Evolutionary conservation across 2,113 vertebrate species (phyloP).

Genomic region (Azemiops feae): DNA sequence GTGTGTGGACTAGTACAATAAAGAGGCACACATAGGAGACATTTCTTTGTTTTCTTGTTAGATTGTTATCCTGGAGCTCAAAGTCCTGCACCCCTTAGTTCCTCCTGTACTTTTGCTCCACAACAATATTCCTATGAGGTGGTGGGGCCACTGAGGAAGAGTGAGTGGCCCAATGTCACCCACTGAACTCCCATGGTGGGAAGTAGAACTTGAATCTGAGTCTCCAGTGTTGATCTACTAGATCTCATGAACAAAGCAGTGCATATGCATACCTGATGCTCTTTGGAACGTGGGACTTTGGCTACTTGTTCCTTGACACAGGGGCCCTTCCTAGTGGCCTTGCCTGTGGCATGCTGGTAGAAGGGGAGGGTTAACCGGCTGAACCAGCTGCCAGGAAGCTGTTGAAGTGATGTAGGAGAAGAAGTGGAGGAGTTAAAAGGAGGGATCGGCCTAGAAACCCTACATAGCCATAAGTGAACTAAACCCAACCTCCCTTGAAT

Average conservation of each 20-base stretch:
- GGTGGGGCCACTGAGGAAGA: background rate
- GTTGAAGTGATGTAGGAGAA: background rate
- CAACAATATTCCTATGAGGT: background rate
- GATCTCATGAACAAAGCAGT: background rate
- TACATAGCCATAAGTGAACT: background rate
- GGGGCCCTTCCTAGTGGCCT: background rate
- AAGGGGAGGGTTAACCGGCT: background rate
- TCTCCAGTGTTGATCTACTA: too few relatives aligned
- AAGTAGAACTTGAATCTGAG: background rate
- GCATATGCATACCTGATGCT: too few relatives aligned
- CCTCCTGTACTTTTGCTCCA: background rate
- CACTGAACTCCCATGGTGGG: background rate
- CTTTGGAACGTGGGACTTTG: background rate
- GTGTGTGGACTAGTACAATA: too few relatives aligned
- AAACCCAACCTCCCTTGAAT: background rate
- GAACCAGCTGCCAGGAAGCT: background rate
- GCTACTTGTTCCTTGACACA: background rate
- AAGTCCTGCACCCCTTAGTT: background rate
- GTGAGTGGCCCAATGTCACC: background rate
- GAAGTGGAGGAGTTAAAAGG: background rate
- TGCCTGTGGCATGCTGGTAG: background rate
- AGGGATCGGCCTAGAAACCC: background rate
- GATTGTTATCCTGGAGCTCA: too few relatives aligned
- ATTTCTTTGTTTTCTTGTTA: too few relatives aligned
- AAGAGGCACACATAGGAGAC: too few relatives aligned